Base-by-base conservation (phyloP, 2,797 vertebrate species). In the Sebastes nivosus region DNA sequence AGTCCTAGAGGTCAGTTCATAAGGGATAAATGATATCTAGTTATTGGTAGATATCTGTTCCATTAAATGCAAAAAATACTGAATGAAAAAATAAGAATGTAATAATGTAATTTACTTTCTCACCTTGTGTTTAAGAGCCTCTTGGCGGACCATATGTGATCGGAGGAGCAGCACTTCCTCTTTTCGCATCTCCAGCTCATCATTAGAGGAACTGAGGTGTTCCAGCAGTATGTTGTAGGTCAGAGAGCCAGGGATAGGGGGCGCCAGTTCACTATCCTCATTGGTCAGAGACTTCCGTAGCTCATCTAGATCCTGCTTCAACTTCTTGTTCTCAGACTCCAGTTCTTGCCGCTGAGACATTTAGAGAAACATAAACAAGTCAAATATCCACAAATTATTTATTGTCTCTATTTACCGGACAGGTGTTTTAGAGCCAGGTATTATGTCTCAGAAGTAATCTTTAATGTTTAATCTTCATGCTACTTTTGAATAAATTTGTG, bases 111-210 rank as follows among this genome's bases (percentile, higher is more conserved):
- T 27, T 57, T 11, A 29, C 11, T 55, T 46, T 65, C 60, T 70
- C 85, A 99, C 98, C 96, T 97, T 99, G 77, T 96, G 96, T 63
- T 97, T 97, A 36, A 97, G 96, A 4, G 96, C 97, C 72, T 99
- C 98, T 64, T 98, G 97, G 88, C 96, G 98, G 58, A 99, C 97
- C 67, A 99, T 96, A 81, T 99, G 98, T 36, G 98, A 98, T 55
- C 97, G 94, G 50, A 99, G 94, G 80, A 99, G 97, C 72, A 99
- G 96, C 82, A 99, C 98, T 79, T 99, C 98, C 64, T 99, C 98
- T 90, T 98, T 99, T 12, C 98, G 95, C 13, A 99, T 96, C 29
- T 99, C 98, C 1, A 99, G 94, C 90, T 99, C 98, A 4, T 99
- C 98, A 0, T 95, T 97, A 73, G 97, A 96, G 1, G 97, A 97